Conservation (phyloP, 2,888 invertebrate genomes). For the Drosophila engyochracea region DNA sequence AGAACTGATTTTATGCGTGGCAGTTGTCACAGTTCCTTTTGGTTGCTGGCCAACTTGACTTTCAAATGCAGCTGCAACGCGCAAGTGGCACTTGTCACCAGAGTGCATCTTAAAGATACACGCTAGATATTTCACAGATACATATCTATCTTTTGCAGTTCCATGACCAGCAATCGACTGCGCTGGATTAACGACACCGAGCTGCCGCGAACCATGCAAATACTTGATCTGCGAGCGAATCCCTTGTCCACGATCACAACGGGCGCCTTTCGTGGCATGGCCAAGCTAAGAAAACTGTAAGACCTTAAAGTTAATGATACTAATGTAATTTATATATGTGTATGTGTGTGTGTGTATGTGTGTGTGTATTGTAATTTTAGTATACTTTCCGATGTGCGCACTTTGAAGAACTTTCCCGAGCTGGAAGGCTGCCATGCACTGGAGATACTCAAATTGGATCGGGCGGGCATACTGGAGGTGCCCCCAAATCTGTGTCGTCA, state of each 20-base stretch:
- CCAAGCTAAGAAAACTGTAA: conserved; percentile 92
- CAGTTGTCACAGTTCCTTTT: conserved; percentile 57
- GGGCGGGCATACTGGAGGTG: conserved; percentile 91
- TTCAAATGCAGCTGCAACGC: conserved; percentile 66
- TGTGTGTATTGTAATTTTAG: conserved; percentile 85
- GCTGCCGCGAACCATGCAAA: conserved; percentile 90
- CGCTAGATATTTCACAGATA: conserved; percentile 14
- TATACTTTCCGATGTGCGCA: conserved; percentile 93
- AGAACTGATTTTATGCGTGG: conserved; percentile 56
- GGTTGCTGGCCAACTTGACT: conserved; percentile 68
- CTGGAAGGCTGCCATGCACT: conserved; percentile 92
- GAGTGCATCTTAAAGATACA: conserved; percentile 48
- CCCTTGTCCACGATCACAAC: conserved; percentile 90
- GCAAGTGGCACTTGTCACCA: conserved; percentile 68
- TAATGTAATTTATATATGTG: not conserved
- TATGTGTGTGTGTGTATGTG: not conserved
- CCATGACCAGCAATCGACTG: conserved; percentile 93
- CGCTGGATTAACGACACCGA: conserved; percentile 90
- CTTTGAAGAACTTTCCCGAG: conserved; percentile 92
- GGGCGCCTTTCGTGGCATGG: conserved; percentile 91
- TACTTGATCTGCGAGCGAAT: conserved; percentile 94
- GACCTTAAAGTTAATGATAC: conserved; percentile 70
- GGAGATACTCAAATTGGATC: conserved; percentile 93
- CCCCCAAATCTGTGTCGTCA: conserved; percentile 91
- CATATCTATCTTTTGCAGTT: conserved; percentile 85